A percentile compares a stretch with the other conserved stretches of the same genome.
Evolutionary conservation across 23 tunicate genomes (phyloP).

Genomic region (Aplidium turbinatum): DNA sequence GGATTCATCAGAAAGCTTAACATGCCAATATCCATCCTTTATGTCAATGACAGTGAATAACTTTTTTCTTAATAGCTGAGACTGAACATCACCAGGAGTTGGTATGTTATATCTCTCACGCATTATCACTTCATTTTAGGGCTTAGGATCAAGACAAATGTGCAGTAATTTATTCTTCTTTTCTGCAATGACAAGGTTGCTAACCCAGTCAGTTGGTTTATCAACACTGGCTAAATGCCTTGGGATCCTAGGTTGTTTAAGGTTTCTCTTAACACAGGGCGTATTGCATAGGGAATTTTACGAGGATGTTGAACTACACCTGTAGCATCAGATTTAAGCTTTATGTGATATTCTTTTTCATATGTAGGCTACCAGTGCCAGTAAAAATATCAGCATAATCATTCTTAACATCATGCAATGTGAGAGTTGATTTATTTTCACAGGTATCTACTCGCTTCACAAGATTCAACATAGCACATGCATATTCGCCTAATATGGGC

Average conservation of each 20-base stretch:
- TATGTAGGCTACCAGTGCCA: constrained; percentile 9
- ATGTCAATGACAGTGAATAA: constrained; percentile 40
- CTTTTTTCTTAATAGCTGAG: constrained; percentile 16
- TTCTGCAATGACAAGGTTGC: constrained; percentile 3
- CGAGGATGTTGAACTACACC: constrained; percentile 11
- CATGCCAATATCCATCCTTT: constrained; percentile 53
- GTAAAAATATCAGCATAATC: constrained; percentile 7
- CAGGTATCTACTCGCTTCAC: too few species aligned
- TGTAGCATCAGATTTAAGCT: not conserved
- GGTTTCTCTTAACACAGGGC: not conserved
- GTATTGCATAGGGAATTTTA: constrained; percentile 11
- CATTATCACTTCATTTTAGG: constrained; percentile 10
- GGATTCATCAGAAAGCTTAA: constrained; percentile 21
- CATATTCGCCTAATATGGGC: too few species aligned
- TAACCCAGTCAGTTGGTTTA: constrained; percentile 12
- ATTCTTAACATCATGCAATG: too few species aligned
- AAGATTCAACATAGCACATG: too few species aligned
- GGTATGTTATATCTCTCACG: constrained; percentile 21
- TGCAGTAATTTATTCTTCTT: not conserved
- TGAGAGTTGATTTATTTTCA: too few species aligned
- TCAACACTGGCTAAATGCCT: constrained; percentile 28
- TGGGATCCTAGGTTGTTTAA: not conserved
- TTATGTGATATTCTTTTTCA: constrained; percentile 1
- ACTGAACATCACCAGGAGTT: constrained; percentile 35
- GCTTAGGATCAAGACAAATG: constrained; percentile 18